phyloP scores from a whole-genome alignment of 1,140 invertebrate species.

The Platorchestia sp. region DNA sequence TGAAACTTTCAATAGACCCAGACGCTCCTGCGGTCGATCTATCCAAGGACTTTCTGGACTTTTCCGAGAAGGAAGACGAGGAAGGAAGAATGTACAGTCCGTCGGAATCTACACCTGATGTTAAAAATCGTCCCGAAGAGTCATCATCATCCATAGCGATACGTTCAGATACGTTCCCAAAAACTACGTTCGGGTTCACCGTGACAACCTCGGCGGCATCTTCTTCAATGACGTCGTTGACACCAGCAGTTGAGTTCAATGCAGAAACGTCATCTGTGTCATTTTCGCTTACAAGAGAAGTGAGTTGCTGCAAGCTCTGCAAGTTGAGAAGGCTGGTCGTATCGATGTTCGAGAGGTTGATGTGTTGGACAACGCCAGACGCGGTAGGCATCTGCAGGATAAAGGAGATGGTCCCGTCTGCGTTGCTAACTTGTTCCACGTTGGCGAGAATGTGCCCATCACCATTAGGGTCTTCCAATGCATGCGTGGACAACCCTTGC shows the following conservation, averaged over 20 bases:
- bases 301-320: conserved; percentile 19
- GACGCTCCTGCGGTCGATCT: background rate
- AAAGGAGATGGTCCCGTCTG: conserved; percentile 18
- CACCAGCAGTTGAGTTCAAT: background rate
- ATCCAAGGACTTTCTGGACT: background rate
- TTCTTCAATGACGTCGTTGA: conserved; percentile 15
- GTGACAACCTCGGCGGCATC: conserved; percentile 11
- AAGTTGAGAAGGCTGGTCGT: background rate
- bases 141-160: background rate
- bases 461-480: background rate
- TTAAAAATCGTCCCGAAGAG: background rate
- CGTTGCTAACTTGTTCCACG: conserved; percentile 11
- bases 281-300: background rate
- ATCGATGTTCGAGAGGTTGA: conserved; percentile 6
- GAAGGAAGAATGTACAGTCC: background rate
- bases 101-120: background rate
- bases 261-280: background rate
- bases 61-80: background rate
- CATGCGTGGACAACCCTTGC: background rate
- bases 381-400: conserved; percentile 8
- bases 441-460: conserved; percentile 12
- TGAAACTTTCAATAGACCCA: background rate
- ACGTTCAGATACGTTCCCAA: background rate
- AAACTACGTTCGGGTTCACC: background rate
- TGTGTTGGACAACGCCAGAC: background rate